Conservation (phyloP, 2,888 invertebrate species). For the Muscina levida region DNA sequence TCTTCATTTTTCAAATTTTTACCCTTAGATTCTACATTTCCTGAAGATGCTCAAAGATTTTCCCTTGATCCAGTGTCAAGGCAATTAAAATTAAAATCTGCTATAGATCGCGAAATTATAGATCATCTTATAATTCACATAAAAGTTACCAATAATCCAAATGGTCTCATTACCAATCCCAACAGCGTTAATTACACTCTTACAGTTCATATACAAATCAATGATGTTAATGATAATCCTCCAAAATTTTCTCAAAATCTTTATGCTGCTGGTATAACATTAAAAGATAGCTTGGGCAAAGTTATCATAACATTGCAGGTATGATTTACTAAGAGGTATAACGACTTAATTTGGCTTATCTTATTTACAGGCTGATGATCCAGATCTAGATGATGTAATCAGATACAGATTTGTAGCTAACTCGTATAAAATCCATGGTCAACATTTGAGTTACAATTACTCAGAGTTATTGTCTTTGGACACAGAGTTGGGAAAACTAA, state of each 20-base stretch:
- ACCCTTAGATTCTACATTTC: constrained; percentile 36
- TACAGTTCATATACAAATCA: constrained; percentile 61
- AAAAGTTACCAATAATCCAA: constrained; percentile 80
- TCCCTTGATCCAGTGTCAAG: constrained; percentile 77
- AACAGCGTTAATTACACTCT: constrained; percentile 64
- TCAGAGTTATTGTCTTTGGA: constrained; percentile 80
- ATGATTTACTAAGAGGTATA: too few relatives aligned
- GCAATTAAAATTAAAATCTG: constrained; percentile 76
- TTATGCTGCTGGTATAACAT: constrained; percentile 82
- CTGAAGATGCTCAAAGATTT: constrained; percentile 68
- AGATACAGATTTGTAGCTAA: constrained; percentile 79
- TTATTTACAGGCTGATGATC: constrained; percentile 82
- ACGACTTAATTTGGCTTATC: too few relatives aligned
- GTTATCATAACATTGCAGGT: constrained; percentile 81
- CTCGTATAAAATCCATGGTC: constrained; percentile 79
- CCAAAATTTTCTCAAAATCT: constrained; percentile 81
- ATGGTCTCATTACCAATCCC: constrained; percentile 67
- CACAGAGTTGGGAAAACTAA: constrained; percentile 80
- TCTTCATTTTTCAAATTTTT: too few relatives aligned
- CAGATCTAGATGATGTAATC: constrained; percentile 80
- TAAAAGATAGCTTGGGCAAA: constrained; percentile 79
- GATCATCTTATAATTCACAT: constrained; percentile 79
- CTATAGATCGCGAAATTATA: constrained; percentile 80
- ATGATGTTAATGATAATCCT: constrained; percentile 82
- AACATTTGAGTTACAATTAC: constrained; percentile 78